phyloP scores from a whole-genome alignment of 2,113 vertebrate species.

The Bolborhynchus lineola region DNA sequence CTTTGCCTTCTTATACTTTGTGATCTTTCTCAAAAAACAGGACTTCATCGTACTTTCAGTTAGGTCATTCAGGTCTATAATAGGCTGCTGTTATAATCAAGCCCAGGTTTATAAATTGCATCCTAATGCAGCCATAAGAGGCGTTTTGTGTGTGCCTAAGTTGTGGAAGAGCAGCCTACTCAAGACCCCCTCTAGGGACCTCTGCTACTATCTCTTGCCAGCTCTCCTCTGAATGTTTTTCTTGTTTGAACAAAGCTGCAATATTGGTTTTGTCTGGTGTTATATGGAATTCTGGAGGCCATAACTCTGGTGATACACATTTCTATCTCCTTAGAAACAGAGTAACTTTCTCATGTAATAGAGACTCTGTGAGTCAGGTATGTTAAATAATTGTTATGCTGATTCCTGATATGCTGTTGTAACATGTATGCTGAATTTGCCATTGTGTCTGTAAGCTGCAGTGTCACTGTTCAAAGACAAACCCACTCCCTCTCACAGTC shows the following conservation, averaged over 20 bases:
- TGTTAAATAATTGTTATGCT: background rate
- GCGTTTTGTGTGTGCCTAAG: background rate
- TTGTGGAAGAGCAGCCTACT: background rate
- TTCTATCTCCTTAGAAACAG: background rate
- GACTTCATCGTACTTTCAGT: background rate
- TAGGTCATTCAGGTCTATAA: background rate
- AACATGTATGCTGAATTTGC: background rate
- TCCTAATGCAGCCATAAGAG: background rate
- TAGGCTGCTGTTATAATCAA: background rate
- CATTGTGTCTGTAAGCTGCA: background rate
- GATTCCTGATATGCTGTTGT: background rate
- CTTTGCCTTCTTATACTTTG: background rate
- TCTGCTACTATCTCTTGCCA: background rate
- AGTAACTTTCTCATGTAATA: background rate
- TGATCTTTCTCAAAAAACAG: background rate
- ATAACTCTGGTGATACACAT: background rate
- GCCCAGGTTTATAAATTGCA: background rate
- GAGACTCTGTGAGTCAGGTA: background rate
- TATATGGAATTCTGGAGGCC: background rate
- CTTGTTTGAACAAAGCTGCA: constrained; percentile 9
- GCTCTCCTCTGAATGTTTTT: background rate
- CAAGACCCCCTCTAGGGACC: background rate
- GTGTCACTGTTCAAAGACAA: background rate
- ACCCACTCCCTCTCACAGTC: background rate
- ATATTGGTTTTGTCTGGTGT: background rate